A percentile compares a stretch with the other conserved stretches of the same genome.
These are phyloP conservation scores for Phodopus roborovskii DNA, from an alignment of 2,113 vertebrate species.

Conservation along the genomic window DNA sequence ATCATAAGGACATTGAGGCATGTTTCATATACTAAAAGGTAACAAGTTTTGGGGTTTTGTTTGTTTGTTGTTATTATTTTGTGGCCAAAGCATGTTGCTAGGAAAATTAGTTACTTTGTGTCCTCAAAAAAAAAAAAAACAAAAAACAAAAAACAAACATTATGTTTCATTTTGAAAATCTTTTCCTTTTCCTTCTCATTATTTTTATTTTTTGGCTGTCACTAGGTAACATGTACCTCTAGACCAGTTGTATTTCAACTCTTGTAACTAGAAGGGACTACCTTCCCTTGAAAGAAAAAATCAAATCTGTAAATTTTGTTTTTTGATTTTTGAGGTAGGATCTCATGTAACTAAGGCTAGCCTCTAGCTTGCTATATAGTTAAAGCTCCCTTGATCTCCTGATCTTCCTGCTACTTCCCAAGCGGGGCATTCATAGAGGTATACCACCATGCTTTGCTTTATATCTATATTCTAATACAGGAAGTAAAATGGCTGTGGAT, in stretches of 20 bases:
- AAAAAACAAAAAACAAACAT: no score
- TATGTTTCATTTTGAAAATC: neutral
- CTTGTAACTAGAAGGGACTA: neutral
- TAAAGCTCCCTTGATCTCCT: neutral
- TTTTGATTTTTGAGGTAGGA: neutral
- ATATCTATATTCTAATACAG: neutral
- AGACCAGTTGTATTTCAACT: neutral
- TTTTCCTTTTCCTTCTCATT: neutral
- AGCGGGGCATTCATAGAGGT: neutral
- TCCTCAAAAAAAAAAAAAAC: neutral
- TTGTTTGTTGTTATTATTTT: neutral
- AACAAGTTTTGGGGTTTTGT: conserved; percentile 20
- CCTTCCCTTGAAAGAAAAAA: neutral
- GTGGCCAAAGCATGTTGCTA: neutral
- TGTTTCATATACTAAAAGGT: conserved; percentile 17
- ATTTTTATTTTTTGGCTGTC: no score
- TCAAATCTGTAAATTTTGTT: neutral
- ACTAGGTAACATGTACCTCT: neutral
- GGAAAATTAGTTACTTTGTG: neutral
- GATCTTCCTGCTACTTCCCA: neutral
- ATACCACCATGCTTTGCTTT: neutral
- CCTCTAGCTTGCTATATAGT: neutral
- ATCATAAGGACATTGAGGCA: neutral
- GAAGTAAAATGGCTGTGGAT: conserved; percentile 25
- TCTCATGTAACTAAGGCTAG: neutral